Percentiles rank a stretch among this genome's conserved stretches.
Evolutionary conservation across 2,888 invertebrate genomes (phyloP).

Genomic region (Pilophorus perplexus): DNA sequence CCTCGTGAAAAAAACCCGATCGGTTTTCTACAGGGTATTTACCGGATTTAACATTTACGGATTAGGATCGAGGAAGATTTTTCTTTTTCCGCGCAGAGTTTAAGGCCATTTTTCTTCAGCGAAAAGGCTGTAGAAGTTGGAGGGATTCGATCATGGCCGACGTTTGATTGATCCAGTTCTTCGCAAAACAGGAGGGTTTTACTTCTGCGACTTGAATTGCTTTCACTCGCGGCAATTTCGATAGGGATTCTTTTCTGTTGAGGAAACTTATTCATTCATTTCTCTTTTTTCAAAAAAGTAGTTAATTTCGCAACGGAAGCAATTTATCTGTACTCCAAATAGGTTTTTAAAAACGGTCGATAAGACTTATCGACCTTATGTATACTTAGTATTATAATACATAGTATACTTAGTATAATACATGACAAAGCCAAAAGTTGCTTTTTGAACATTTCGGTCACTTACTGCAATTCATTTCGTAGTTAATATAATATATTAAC

Average conservation of each 20-base stretch:
- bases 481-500: too few relatives aligned
- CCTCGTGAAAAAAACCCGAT: too few relatives aligned
- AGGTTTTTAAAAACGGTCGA: too few relatives aligned
- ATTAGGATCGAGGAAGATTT: slow-evolving; percentile 7
- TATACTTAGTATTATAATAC: too few relatives aligned
- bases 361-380: too few relatives aligned
- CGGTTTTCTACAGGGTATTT: slow-evolving; percentile 34
- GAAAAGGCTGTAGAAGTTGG: slow-evolving; percentile 8
- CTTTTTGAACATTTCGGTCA: too few relatives aligned
- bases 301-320: too few relatives aligned
- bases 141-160: slow-evolving; percentile 24
- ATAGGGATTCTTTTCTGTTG: neutral
- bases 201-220: slow-evolving; percentile 22
- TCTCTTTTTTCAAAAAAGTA: neutral
- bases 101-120: slow-evolving; percentile 20
- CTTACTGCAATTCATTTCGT: too few relatives aligned
- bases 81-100: slow-evolving; percentile 11
- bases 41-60: slow-evolving; percentile 26
- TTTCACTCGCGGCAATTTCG: slow-evolving; percentile 1
- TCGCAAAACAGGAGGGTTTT: slow-evolving; percentile 25
- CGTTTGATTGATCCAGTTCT: slow-evolving; percentile 31
- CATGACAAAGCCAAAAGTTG: too few relatives aligned
- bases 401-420: too few relatives aligned
- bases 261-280: slow-evolving; percentile 19
- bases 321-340: neutral